A percentile compares a stretch with the other conserved stretches of the same genome.
phyloP scores from a whole-genome alignment of 2,888 invertebrate species.

The Chrysomela aeneicollis region DNA sequence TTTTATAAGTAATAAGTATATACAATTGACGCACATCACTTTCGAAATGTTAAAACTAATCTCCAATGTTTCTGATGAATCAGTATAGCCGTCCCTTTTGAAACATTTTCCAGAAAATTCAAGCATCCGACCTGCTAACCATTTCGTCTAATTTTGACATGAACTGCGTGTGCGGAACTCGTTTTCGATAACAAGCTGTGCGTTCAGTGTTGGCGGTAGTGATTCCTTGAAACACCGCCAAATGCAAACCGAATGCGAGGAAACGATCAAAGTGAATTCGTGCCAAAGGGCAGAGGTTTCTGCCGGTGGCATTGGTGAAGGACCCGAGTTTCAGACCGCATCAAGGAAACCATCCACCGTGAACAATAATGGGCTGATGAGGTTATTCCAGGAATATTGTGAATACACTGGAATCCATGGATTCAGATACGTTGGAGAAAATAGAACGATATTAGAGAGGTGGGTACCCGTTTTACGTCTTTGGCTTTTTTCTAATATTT shows the following conservation, averaged over 20 bases:
- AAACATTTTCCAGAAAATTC: neutral
- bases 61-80: neutral
- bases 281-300: neutral
- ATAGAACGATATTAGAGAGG: conserved; percentile 48
- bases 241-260: neutral
- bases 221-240: neutral
- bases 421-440: conserved; percentile 55
- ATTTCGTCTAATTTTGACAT: neutral
- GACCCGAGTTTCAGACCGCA: neutral
- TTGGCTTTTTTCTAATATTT: conserved; percentile 8
- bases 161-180: neutral
- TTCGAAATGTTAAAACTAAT: too few species aligned
- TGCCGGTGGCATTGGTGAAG: neutral
- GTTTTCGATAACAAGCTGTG: neutral
- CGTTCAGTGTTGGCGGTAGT: neutral
- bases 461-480: conserved; percentile 37
- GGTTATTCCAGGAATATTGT: conserved; percentile 51
- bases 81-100: neutral
- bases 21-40: too few species aligned
- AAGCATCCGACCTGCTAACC: neutral
- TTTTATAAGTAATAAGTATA: too few species aligned
- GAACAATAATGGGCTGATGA: conserved; percentile 11
- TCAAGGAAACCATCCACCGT: neutral
- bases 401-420: conserved; percentile 56
- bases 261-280: neutral